Evolutionary conservation across 2,113 vertebrate species (phyloP).

Genomic region (Psammodynastes pulverulentus): DNA sequence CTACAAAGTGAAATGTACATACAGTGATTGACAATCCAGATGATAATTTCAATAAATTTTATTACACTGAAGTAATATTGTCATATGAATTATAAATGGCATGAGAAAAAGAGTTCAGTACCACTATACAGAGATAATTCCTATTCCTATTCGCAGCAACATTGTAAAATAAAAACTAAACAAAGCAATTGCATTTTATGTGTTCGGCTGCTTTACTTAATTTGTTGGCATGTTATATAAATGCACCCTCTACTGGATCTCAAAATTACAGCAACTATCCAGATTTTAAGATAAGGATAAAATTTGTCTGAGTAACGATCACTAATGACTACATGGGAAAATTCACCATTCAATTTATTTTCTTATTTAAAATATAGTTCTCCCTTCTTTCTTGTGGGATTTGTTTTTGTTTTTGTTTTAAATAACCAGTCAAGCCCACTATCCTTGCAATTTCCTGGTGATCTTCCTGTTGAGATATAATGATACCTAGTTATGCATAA

Average conservation of each 20-base stretch:
- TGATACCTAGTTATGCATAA: background rate
- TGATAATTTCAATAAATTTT: background rate
- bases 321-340: background rate
- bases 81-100: background rate
- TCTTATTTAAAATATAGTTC: background rate
- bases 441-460: background rate
- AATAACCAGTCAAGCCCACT: background rate
- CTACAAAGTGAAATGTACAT: background rate
- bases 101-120: background rate
- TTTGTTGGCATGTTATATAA: background rate
- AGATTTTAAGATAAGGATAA: background rate
- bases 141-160: background rate
- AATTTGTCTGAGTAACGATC: background rate
- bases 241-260: slow-evolving; percentile 18
- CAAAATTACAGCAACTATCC: background rate
- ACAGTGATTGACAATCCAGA: background rate
- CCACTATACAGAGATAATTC: background rate
- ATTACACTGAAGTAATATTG: background rate
- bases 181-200: background rate
- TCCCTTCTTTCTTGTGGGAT: background rate
- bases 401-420: background rate
- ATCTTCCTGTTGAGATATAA: background rate
- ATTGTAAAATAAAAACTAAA: background rate
- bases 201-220: background rate
- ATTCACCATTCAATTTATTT: background rate